A percentile compares a stretch with the other conserved stretches of the same genome.
phyloP scores from a whole-genome alignment of 1,140 invertebrate species.

The Drosophila yakuba region DNA sequence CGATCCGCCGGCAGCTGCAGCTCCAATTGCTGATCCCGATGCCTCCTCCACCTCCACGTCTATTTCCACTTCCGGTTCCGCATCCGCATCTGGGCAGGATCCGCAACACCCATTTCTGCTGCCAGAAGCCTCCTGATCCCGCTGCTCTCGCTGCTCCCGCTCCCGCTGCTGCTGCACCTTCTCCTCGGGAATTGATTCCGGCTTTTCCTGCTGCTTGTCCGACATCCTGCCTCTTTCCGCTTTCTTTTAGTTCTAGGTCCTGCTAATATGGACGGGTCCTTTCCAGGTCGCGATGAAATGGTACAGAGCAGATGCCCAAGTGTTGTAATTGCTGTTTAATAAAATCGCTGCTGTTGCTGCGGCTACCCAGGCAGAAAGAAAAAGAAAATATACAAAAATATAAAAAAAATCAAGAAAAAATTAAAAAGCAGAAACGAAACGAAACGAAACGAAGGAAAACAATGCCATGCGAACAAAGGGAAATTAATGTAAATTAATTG shows the following conservation, averaged over 20 bases:
- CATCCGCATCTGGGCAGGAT: not conserved
- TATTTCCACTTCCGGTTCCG: not conserved
- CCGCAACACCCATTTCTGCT: not conserved
- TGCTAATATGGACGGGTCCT: slow-evolving; percentile 4
- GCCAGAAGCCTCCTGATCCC: not conserved
- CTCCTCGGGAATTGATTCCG: not conserved
- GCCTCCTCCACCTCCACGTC: not conserved
- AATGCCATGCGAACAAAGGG: slow-evolving; percentile 29
- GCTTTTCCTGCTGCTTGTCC: slow-evolving; percentile 17
- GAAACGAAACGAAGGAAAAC: slow-evolving; percentile 14
- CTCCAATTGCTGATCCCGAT: not conserved
- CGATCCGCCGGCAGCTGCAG: not conserved
- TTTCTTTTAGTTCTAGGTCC: not conserved
- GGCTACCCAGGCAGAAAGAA: not conserved
- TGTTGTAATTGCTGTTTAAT: slow-evolving; percentile 74
- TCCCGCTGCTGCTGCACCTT: slow-evolving; percentile 2
- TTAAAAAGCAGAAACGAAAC: not conserved
- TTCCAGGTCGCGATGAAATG: slow-evolving; percentile 3
- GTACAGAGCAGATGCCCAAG: slow-evolving; percentile 31
- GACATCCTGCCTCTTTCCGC: slow-evolving; percentile 29
- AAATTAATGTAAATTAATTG: slow-evolving; percentile 75
- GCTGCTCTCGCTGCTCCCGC: not conserved
- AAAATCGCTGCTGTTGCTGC: slow-evolving; percentile 28
- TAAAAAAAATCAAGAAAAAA: not conserved
- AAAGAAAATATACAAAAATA: slow-evolving; percentile 1